Conservation (phyloP, 1,140 invertebrate genomes). For the Cydia pomonella region DNA sequence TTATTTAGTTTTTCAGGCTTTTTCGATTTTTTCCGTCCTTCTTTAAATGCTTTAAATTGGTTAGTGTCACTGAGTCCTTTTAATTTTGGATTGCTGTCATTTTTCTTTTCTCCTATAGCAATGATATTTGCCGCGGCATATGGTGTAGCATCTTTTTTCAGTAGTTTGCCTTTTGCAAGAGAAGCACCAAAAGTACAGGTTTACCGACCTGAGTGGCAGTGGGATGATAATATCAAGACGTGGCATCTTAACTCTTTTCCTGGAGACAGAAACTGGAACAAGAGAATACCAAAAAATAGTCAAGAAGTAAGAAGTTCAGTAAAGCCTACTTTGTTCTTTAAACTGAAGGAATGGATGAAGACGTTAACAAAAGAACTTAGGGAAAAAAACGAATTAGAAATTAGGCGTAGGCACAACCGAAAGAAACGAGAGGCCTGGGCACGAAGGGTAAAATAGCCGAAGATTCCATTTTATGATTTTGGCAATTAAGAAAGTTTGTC, state of each 20-base stretch:
- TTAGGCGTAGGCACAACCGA: constrained; percentile 48
- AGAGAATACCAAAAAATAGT: constrained; percentile 40
- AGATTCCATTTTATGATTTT: neutral
- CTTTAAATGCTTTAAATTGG: constrained; percentile 65
- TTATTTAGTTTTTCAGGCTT: constrained; percentile 62
- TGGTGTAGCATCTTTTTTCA: constrained; percentile 60
- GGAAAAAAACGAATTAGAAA: constrained; percentile 36
- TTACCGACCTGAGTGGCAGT: constrained; percentile 60
- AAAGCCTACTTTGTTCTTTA: constrained; percentile 49
- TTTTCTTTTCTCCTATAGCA: constrained; percentile 66
- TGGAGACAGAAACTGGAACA: constrained; percentile 42
- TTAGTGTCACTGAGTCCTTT: constrained; percentile 67
- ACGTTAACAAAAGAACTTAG: constrained; percentile 45
- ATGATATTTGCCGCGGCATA: constrained; percentile 65
- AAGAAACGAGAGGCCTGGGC: constrained; percentile 60
- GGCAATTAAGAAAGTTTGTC: too few relatives aligned
- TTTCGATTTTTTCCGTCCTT: constrained; percentile 62
- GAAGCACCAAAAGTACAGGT: constrained; percentile 59
- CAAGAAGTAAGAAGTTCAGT: constrained; percentile 36
- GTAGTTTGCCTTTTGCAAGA: constrained; percentile 58
- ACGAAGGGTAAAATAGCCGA: constrained; percentile 50
- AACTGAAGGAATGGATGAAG: constrained; percentile 57
- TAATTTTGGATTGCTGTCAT: constrained; percentile 63
- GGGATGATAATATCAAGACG: constrained; percentile 60
- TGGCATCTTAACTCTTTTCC: constrained; percentile 59